Evolutionary conservation across 1,140 invertebrate species (phyloP), one percentile per base, ranked within the genome.

Genomic region (Drosophila fuyamai): DNA sequence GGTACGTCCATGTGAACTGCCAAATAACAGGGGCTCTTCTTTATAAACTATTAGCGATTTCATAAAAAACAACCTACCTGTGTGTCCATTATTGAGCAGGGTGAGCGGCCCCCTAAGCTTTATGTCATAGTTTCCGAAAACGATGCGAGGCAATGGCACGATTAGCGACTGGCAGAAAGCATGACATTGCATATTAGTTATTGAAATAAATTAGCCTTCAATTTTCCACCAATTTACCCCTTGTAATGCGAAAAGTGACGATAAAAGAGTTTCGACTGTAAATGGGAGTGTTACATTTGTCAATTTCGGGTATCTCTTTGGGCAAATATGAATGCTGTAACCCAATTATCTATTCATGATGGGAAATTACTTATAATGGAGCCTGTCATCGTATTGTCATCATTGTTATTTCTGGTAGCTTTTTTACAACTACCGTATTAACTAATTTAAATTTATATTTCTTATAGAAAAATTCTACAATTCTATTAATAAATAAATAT

Each of bases 51-150:
- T 12, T 51, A 1, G 32, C 14, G 2, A 18, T 14, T 9, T 50
- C 5, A 7, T 2, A n/a, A 43, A 10, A 48, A n/a, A 35, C 35
- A 46, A 67, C 74, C 48, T 91, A 95, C 95, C 95, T 63, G 95
- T 95, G 91, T 96, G 94, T 43, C 95, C 95, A 82, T 95, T 95
- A 79, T 96, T 96, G 10, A 92, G 93, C 43, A 95, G 85, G n/a
- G 91, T 93, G 14, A 95, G 74, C 2, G 94, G 94, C 16, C 90
- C 90, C 14, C 93, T 93, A 0, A 96, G 90, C 29, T 93, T 93
- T 81, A 95, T 93, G 68, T 95, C 95, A 81, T 95, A 96, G 23
- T 95, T 94, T 56, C 94, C 94, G 72, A 95, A 93, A 79, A 95
- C 94, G 65, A 96, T 93, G 2, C 95, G 95, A 2, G 95, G 95